Evolutionary conservation across 2,888 invertebrate genomes (phyloP), one percentile per base, ranked within the genome.

Genomic region (Phymatocera aterrima): DNA sequence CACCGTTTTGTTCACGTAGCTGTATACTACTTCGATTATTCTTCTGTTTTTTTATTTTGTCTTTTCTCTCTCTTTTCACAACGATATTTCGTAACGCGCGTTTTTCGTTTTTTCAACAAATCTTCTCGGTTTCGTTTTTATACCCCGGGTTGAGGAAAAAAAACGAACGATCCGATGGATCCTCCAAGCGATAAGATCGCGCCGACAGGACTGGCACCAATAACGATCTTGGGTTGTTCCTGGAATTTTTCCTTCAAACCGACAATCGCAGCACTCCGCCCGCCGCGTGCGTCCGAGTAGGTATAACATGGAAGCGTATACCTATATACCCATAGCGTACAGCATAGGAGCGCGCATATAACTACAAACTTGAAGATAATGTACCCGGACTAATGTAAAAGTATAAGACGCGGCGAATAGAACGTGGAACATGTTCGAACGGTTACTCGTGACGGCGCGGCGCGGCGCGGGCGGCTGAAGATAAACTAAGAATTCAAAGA

Each of bases 141-240:
- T 5, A 10, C 4, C 48, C 34, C 46, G 46, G 65, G 21, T 43
- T 3, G 24, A 24, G 31, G 5, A 43, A 34, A 34, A 51, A 15
- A 5, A 12, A 70, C n/a, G 40, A 75, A 18, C 40, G 60, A 57
- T 75, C 40, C 57, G 57, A 75, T 57, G 75, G 57, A 75, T 75
- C 75, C 75, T 75, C n/a, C 28, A 60, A 60, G 57, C 75, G 75
- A 75, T 75, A 75, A 75, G 75, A 75, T 75, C 75, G 18, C 43
- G 18, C 43, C 75, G 75, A 40, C 68, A 2, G 8, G 24, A 12
- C 68, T 24, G 10, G 12, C 60, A 28, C 43, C 15, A 15, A 34
- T 18, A 15, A 72, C 48, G 72, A 72, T 51, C 51, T 51, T 21
- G 48, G 51, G 72, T 51, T 72, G 31, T 75, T 75, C 75, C 60